Base-by-base conservation (phyloP, 2,888 invertebrate genomes). In the Pachydiplax longipennis region DNA sequence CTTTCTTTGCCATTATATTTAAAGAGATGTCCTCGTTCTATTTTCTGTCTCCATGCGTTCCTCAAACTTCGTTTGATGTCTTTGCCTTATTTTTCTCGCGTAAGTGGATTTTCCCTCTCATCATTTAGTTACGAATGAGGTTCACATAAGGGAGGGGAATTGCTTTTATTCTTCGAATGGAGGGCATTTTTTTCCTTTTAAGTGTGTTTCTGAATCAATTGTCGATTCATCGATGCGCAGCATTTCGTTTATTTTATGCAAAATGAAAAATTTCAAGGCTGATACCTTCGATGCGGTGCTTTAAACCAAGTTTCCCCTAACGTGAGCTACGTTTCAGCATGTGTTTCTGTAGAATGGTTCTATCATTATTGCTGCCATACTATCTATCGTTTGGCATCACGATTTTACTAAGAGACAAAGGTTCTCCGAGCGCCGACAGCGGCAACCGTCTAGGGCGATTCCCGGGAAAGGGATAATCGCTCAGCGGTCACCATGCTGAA, bases 31-130 rank as follows among this genome's bases (percentile, higher is more conserved):
- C 82, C 25, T 25, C 35, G 58, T 35, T 13, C 58, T 83, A 22
- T 35, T 58, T 58, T 53, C 58, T 58, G 37, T 81, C 35, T 58
- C 83, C 31, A 58, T 44, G 82, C 44, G 82, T 82, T 82, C 44
- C 44, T 40, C 48, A 65, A 65, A 73, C 87, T 35, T 65, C 61
- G 87, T 87, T 87, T 87, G 87, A 87, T 87, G 31, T 87, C 61
- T 61, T 65, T 37, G 37, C 35, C 58, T 12, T n/a, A 65, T 87
- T 87, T 87, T 37, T n/a, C n/a, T 87, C 61, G 22, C 40, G 13
- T 87, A 87, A 87, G 61, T 87, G 87, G 25, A 87, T 87, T 87
- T 61, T 61, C 37, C 12, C 37, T 37, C n/a, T 35, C 22, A 5
- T 37, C 61, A 87, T 25, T 87, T 87, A 65, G 61, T 35, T 61